Conservation (phyloP, 2,888 invertebrate species). For the Anagyrus pseudococci region DNA sequence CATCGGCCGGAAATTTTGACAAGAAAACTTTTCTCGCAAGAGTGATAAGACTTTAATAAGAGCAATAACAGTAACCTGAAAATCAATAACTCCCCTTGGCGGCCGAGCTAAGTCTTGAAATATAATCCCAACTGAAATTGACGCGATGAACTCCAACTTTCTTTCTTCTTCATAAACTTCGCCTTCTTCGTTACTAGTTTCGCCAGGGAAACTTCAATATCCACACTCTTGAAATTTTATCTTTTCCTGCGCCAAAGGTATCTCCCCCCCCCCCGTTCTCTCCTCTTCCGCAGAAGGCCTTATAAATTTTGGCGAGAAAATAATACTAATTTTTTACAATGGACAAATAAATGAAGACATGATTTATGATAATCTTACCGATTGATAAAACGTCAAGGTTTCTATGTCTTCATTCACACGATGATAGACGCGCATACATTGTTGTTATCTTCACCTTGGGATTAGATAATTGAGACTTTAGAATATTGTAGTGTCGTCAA, state of each 20-base stretch:
- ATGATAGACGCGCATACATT: no score
- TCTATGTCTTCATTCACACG: no score
- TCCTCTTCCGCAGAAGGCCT: background rate
- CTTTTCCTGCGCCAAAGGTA: no score
- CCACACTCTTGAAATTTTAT: background rate
- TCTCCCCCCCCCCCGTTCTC: no score
- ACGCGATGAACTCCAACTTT: constrained; percentile 16
- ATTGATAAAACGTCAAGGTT: no score
- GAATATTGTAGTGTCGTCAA: no score
- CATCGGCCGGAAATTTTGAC: background rate
- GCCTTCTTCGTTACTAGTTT: constrained; percentile 29
- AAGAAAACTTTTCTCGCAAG: background rate
- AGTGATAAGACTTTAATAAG: constrained; percentile 21
- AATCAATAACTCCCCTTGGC: constrained; percentile 20
- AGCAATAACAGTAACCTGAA: constrained; percentile 17
- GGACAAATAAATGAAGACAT: no score
- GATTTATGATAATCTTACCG: no score
- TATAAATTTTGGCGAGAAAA: no score
- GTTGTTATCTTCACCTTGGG: no score
- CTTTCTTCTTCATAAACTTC: constrained; percentile 26
- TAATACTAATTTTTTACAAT: no score
- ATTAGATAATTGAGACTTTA: no score
- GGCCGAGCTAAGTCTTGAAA: background rate
- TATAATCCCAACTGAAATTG: constrained; percentile 12
- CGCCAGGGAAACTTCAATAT: constrained; percentile 20